phyloP scores from a whole-genome alignment of 2,888 invertebrate genomes.

The Panzeria rudis region DNA sequence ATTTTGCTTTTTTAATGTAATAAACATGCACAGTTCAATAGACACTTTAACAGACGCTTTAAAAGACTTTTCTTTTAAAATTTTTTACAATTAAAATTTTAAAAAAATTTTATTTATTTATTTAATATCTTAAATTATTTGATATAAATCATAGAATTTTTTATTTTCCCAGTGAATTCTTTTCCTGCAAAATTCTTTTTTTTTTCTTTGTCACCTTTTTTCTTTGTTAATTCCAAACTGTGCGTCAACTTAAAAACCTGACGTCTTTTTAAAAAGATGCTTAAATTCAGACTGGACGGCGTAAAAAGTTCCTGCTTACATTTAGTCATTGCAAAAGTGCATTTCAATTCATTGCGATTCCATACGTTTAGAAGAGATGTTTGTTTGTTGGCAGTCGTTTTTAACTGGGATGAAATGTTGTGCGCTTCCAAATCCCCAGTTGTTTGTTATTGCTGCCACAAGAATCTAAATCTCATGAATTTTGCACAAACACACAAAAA shows the following conservation, averaged over 20 bases:
- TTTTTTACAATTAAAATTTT: not conserved
- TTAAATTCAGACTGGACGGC: conserved; percentile 70
- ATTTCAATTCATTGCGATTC: conserved; percentile 50
- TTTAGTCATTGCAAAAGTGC: conserved; percentile 55
- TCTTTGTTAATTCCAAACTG: conserved; percentile 28
- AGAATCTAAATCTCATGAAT: conserved; percentile 58
- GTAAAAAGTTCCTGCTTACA: conserved; percentile 66
- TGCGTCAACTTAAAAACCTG: conserved; percentile 49
- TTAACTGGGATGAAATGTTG: conserved; percentile 43
- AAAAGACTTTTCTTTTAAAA: not conserved
- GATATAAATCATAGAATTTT: not conserved
- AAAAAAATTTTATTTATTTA: not conserved
- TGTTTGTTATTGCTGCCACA: conserved; percentile 42
- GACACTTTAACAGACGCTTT: not conserved
- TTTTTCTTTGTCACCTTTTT: conserved; percentile 4
- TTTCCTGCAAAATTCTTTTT: not conserved
- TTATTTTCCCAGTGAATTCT: not conserved
- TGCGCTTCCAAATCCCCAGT: conserved; percentile 30
- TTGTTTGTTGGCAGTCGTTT: not conserved
- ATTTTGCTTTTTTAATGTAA: not conserved
- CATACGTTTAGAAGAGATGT: conserved; percentile 40
- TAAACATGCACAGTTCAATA: not conserved
- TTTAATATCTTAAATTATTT: not conserved
- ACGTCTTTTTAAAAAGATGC: conserved; percentile 72
- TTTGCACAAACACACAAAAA: conserved; percentile 31